Percentiles rank a stretch among this genome's conserved stretches.
phyloP scores from a whole-genome alignment of 2,797 vertebrate genomes.

The Falco novaeseelandiae region DNA sequence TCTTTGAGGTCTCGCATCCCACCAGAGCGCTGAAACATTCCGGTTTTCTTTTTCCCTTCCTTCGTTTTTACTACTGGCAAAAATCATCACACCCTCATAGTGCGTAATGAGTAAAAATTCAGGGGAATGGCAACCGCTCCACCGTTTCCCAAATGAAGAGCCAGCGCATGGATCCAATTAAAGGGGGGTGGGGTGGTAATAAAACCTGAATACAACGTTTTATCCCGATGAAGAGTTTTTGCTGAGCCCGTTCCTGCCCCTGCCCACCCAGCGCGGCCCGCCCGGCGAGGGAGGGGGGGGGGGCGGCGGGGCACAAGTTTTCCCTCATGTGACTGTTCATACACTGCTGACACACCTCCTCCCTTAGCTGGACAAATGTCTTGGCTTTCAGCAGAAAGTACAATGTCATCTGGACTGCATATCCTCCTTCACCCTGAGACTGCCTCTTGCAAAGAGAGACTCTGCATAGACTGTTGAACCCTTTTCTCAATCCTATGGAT shows the following conservation, averaged over 20 bases:
- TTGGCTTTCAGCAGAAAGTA: neutral
- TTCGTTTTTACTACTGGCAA: constrained; percentile 31
- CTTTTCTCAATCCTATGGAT: neutral
- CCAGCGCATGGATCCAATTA: neutral
- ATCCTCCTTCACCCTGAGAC: neutral
- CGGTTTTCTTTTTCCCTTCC: neutral
- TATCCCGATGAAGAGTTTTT: neutral
- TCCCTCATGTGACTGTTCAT: neutral
- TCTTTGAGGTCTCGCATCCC: constrained; percentile 26
- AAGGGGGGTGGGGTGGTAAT: neutral
- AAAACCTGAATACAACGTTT: neutral
- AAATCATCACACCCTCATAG: constrained; percentile 39
- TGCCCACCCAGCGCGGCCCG: neutral
- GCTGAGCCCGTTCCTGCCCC: constrained; percentile 2
- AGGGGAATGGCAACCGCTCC: neutral
- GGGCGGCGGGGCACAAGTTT: neutral
- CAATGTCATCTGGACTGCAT: neutral
- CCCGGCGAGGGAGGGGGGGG: neutral
- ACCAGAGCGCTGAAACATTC: neutral
- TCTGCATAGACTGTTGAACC: neutral
- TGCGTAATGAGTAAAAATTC: neutral
- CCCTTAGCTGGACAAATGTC: neutral
- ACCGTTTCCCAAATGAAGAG: constrained; percentile 3
- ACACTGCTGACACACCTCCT: neutral
- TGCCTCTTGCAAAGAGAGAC: neutral